Evolutionary conservation across 2,888 invertebrate genomes (phyloP).

Genomic region (Atrina japonica): DNA sequence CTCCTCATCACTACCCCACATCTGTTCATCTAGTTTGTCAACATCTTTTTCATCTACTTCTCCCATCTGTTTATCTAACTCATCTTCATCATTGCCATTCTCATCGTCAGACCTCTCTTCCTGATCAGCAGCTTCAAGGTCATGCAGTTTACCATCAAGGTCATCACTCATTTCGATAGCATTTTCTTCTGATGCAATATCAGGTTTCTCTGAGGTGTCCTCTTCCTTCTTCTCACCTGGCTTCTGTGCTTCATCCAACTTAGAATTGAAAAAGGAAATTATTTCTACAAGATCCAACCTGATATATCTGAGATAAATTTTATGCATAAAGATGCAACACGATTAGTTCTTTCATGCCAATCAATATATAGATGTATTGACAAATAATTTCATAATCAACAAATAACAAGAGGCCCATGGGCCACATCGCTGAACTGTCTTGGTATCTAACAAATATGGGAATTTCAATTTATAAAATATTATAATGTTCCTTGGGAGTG

Average conservation of each 20-base stretch:
- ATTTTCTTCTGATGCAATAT: constrained; percentile 77
- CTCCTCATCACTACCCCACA: constrained; percentile 86
- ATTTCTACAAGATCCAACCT: no score
- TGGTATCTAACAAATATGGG: no score
- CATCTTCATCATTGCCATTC: constrained; percentile 87
- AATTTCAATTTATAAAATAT: no score
- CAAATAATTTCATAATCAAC: no score
- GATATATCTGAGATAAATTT: no score
- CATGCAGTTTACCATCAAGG: constrained; percentile 93
- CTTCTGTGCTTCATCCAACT: constrained; percentile 89
- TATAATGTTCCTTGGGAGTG: no score
- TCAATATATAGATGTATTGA: background rate
- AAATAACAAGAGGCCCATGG: no score
- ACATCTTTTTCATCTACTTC: constrained; percentile 87
- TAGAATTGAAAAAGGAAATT: no score
- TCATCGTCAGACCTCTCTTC: constrained; percentile 81
- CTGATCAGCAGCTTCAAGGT: constrained; percentile 80
- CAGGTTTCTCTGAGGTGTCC: constrained; percentile 83
- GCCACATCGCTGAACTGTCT: no score
- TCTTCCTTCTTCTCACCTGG: constrained; percentile 87
- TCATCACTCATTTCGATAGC: constrained; percentile 96
- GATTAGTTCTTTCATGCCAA: no score
- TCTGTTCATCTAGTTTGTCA: constrained; percentile 81
- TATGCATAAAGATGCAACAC: no score
- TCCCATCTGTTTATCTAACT: constrained; percentile 97